Evolutionary conservation across 1,140 invertebrate species (phyloP).

Genomic region (Hesperophylax magnus): DNA sequence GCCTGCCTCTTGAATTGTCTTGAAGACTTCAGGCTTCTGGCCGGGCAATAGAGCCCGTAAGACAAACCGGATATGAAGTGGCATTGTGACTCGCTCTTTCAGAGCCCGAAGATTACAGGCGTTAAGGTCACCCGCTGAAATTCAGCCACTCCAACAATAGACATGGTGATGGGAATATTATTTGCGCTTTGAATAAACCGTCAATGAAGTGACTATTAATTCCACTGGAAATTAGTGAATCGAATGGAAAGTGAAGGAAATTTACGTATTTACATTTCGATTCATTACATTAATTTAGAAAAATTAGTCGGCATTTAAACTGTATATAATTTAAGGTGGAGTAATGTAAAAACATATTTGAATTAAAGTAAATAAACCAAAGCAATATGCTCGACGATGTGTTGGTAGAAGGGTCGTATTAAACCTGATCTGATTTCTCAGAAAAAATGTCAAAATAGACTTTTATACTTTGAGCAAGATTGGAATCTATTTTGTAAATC

Average conservation of each 20-base stretch:
- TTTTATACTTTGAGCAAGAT: too few relatives aligned
- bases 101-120: constrained; percentile 30
- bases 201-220: constrained; percentile 38
- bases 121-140: constrained; percentile 25
- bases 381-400: too few relatives aligned
- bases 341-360: too few relatives aligned
- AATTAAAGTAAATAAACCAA: too few relatives aligned
- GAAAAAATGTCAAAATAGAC: too few relatives aligned
- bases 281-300: constrained; percentile 13
- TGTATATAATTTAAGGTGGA: too few relatives aligned
- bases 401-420: too few relatives aligned
- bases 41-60: constrained; percentile 18
- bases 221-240: constrained; percentile 27
- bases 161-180: constrained; percentile 12
- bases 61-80: constrained; percentile 35
- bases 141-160: constrained; percentile 11
- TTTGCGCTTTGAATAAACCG: constrained; percentile 26
- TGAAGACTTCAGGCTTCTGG: constrained; percentile 2
- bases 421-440: too few relatives aligned
- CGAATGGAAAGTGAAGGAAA: background rate
- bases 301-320: background rate
- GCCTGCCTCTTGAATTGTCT: constrained; percentile 18
- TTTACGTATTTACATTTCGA: background rate
- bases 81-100: constrained; percentile 36
- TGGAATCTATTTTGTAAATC: too few relatives aligned